These are phyloP conservation scores for Brachyrhaphis roseni DNA, from an alignment of 2,797 vertebrate genomes.

Conservation along the genomic window DNA sequence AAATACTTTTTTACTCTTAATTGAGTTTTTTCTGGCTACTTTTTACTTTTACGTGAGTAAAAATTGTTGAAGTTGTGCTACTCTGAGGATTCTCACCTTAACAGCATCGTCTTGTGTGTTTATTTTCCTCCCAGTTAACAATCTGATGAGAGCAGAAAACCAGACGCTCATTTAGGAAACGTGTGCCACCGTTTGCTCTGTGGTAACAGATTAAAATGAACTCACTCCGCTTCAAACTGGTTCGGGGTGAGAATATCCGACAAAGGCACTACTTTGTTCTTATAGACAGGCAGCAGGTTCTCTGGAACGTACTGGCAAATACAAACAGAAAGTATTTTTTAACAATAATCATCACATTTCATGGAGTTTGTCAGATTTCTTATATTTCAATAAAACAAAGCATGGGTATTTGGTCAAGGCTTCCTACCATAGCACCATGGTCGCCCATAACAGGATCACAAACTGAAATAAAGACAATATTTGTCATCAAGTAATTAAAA, in stretches of 20 bases:
- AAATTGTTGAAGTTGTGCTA: too few species aligned
- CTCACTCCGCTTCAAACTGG: conserved; percentile 98
- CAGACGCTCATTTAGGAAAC: neutral
- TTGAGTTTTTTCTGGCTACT: too few species aligned
- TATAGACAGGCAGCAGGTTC: conserved; percentile 91
- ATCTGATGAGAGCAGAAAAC: conserved; percentile 67
- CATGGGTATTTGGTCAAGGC: neutral
- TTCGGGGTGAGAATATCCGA: conserved; percentile 97
- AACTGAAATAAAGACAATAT: conserved; percentile 75
- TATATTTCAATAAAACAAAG: too few species aligned
- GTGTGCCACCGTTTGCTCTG: neutral
- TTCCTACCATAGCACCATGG: conserved; percentile 92
- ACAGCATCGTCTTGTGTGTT: conserved; percentile 88
- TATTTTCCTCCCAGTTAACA: conserved; percentile 91
- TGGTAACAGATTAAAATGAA: conserved; percentile 40
- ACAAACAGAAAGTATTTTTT: neutral
- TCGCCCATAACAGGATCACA: conserved; percentile 98
- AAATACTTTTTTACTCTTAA: too few species aligned
- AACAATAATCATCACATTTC: too few species aligned
- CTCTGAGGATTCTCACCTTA: conserved; percentile 75
- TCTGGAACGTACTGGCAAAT: conserved; percentile 90
- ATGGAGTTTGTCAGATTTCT: too few species aligned
- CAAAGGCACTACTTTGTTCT: conserved; percentile 90
- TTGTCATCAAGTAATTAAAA: neutral
- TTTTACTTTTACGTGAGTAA: too few species aligned